Evolutionary conservation across 2,113 vertebrate species (phyloP), one percentile per base, ranked within the genome.

Genomic region (Gallinago media): DNA sequence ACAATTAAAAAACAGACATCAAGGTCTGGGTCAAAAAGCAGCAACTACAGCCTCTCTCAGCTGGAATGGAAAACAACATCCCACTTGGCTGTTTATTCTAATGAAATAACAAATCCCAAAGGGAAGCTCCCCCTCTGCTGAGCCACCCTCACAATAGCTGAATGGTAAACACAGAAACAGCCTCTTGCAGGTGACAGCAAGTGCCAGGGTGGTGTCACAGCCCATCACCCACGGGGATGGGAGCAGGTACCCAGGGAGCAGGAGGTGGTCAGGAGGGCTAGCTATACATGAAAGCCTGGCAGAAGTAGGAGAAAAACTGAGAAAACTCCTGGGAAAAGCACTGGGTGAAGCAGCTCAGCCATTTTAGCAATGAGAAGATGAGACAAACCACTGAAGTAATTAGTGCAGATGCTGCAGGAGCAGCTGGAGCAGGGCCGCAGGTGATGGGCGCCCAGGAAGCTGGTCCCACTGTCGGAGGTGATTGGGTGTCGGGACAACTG

Each of bases 61-160:
- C 46, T 40, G 31, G 38, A 87, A 92, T 56, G 78, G 94, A 94
- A 96, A 96, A 77, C 17, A 70, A 75, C 89, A 73, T 63, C 78
- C 49, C 83, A 74, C 59, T 75, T 75, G 71, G 61, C 46, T 86
- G 61, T 66, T 92, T 83, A 74, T 91, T 80, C 50, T 36, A 76
- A 88, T 6, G 72, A 79, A 96, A 84, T 42, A 91, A 75, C 79
- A 82, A 84, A 89, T 32, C 84, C 52, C 80, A 34, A 68, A 70
- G 88, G 49, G 56, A 71, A 75, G 88, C 65, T 55, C 58, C 84
- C 90, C 42, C 77, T 79, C 22, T 85, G 89, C 84, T 65, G 59
- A 94, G 77, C 63, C 7, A 2, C 55, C 70, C 73, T 85, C 21
- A 0, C 1, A 5, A 61, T 3, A 50, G 70, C 65, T 38, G 74